Evolutionary conservation across 2,888 invertebrate species (phyloP).

Genomic region (Rhorus exstirpatorius): DNA sequence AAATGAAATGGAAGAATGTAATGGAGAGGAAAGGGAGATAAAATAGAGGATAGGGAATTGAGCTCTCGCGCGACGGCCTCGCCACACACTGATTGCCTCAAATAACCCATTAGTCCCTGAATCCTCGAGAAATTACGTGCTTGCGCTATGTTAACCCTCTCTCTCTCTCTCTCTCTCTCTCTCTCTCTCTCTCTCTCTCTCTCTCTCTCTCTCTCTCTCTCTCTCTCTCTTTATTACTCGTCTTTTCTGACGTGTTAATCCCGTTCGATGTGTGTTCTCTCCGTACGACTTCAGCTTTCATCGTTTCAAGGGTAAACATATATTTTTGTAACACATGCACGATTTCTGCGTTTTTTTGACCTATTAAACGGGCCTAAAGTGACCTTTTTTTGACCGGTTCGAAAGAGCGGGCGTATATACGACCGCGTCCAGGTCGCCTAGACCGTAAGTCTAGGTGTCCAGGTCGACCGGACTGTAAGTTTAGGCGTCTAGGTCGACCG

Average conservation of each 20-base stretch:
- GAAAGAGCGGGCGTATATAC: no score
- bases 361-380: no score
- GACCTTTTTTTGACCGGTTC: no score
- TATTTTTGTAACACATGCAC: no score
- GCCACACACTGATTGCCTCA: conserved; percentile 80
- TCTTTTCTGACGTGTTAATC: conserved; percentile 83
- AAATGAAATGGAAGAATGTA: conserved; percentile 54
- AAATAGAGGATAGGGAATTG: conserved; percentile 68
- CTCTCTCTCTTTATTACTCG: background rate
- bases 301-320: conserved; percentile 1
- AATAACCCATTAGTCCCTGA: conserved; percentile 83
- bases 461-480: no score
- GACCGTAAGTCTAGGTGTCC: no score
- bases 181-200: conserved; percentile 73
- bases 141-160: conserved; percentile 55
- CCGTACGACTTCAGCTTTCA: conserved; percentile 18
- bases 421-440: no score
- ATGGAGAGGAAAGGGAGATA: conserved; percentile 50
- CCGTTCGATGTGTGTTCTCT: conserved; percentile 54
- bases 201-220: conserved; percentile 22
- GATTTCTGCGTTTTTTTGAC: no score
- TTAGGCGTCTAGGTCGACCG: no score
- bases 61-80: conserved; percentile 67
- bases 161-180: conserved; percentile 13
- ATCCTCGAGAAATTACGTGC: conserved; percentile 79